phyloP scores from a whole-genome alignment of 2,888 invertebrate genomes.

The Diogma glabrata region DNA sequence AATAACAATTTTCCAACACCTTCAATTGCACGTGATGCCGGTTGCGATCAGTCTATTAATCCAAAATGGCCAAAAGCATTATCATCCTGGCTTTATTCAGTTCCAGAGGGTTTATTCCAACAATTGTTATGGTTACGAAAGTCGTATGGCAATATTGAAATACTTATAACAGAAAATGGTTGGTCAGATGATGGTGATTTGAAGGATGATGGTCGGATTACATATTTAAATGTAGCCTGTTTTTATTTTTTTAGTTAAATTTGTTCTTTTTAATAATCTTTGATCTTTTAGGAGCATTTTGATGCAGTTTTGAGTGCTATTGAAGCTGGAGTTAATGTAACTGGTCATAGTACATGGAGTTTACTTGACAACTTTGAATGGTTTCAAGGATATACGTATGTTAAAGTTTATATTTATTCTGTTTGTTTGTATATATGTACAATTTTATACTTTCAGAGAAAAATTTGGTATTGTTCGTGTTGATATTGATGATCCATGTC shows the following conservation, averaged over 20 bases:
- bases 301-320: neutral
- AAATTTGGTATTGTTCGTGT: slow-evolving; percentile 3
- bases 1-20: neutral
- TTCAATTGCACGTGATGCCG: neutral
- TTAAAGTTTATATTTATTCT: too few species aligned
- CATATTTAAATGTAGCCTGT: neutral
- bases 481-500: neutral
- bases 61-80: neutral
- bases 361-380: slow-evolving; percentile 6
- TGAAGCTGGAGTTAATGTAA: neutral
- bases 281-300: neutral
- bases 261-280: too few species aligned
- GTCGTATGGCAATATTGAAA: neutral
- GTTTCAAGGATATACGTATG: slow-evolving; percentile 1
- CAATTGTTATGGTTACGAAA: neutral
- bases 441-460: too few species aligned
- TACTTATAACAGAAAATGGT: neutral
- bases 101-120: neutral
- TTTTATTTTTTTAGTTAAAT: too few species aligned
- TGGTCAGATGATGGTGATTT: slow-evolving; percentile 14
- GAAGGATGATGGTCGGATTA: slow-evolving; percentile 21
- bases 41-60: neutral
- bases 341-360: slow-evolving; percentile 1
- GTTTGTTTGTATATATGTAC: too few species aligned
- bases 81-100: neutral